Evolutionary conservation across 2,797 vertebrate species (phyloP).

Genomic region (Rachycentron canadum): DNA sequence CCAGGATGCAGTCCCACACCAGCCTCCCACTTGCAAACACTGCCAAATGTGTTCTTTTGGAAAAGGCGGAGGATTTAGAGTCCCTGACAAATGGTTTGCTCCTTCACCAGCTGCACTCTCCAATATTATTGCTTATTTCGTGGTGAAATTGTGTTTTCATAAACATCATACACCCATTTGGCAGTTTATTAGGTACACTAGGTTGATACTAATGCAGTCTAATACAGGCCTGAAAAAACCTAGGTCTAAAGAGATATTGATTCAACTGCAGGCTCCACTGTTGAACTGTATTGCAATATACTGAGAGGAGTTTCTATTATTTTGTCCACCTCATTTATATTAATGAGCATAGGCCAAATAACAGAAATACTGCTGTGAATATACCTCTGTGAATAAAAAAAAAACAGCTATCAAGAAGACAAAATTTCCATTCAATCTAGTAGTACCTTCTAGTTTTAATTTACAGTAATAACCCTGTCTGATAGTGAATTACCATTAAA

Average conservation of each 20-base stretch:
- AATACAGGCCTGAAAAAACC: not conserved
- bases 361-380: not conserved
- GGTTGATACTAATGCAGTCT: not conserved
- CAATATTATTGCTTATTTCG: not conserved
- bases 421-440: conserved; percentile 6
- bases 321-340: not conserved
- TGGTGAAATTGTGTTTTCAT: not conserved
- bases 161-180: not conserved
- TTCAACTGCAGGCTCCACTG: not conserved
- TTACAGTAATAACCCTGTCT: conserved; percentile 17
- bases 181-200: not conserved
- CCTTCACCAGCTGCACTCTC: not conserved
- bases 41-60: not conserved
- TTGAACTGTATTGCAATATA: not conserved
- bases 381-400: not conserved
- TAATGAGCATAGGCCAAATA: not conserved
- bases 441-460: conserved; percentile 20
- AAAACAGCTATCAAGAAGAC: not conserved
- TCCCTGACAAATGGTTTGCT: not conserved
- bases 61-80: not conserved
- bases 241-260: not conserved
- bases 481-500: not conserved
- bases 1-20: not conserved
- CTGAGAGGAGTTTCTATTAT: not conserved
- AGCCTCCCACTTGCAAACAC: not conserved